A percentile compares a stretch with the other conserved stretches of the same genome.
phyloP scores from a whole-genome alignment of 1,140 invertebrate species.

The Heliconius himera region DNA sequence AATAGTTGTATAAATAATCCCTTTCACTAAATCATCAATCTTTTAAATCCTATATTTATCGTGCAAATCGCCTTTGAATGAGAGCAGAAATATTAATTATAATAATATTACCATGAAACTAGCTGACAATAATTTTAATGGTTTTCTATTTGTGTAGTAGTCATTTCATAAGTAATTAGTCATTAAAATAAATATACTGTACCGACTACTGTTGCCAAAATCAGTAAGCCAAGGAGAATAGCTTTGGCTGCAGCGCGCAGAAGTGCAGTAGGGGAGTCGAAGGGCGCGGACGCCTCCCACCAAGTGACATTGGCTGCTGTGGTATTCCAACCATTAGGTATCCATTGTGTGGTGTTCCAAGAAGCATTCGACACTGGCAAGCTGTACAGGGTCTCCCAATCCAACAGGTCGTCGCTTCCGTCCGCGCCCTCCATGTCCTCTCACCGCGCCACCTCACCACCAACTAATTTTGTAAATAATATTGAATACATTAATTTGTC shows the following conservation, averaged over 20 bases:
- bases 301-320: conserved; percentile 61
- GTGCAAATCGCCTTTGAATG: neutral
- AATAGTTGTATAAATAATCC: neutral
- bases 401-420: conserved; percentile 61
- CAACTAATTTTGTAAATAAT: conserved; percentile 41
- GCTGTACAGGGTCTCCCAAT: conserved; percentile 68
- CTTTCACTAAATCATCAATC: neutral
- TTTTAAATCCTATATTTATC: conserved; percentile 3
- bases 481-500: neutral
- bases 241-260: conserved; percentile 74
- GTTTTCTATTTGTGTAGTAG: conserved; percentile 25
- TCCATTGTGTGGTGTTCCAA: conserved; percentile 62
- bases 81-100: conserved; percentile 23
- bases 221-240: conserved; percentile 74
- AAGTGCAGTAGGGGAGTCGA: conserved; percentile 67
- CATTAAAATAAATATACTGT: conserved; percentile 36
- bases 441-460: conserved; percentile 62
- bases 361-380: conserved; percentile 56
- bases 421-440: conserved; percentile 75
- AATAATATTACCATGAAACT: neutral
- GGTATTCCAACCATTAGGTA: conserved; percentile 55
- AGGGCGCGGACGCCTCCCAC: conserved; percentile 69
- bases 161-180: conserved; percentile 21
- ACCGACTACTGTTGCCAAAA: conserved; percentile 79
- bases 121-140: conserved; percentile 21